A percentile compares a stretch with the other conserved stretches of the same genome.
These are phyloP conservation scores for Pampusana beccarii DNA, from an alignment of 2,113 vertebrate species.

Conservation along the genomic window DNA sequence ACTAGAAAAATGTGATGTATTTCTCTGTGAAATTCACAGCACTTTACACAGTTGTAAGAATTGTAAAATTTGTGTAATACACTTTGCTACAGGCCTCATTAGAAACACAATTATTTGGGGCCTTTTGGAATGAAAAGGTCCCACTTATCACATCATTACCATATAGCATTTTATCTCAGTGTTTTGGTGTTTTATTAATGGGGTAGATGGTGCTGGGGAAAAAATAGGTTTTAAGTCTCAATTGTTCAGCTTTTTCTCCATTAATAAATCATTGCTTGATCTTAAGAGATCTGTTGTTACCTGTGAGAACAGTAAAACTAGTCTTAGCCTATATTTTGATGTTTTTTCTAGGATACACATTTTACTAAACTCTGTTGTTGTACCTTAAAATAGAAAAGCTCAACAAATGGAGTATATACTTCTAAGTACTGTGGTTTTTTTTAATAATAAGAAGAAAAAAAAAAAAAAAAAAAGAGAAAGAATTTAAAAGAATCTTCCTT, in stretches of 20 bases:
- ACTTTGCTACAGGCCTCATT: neutral
- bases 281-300: neutral
- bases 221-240: neutral
- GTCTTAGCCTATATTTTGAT: neutral
- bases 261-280: neutral
- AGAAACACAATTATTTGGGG: neutral
- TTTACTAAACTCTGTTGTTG: neutral
- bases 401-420: neutral
- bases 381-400: neutral
- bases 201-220: neutral
- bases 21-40: neutral
- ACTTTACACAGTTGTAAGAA: neutral
- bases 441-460: neutral
- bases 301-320: neutral
- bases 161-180: neutral
- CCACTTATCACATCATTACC: neutral
- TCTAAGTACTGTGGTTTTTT: neutral
- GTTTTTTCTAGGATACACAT: neutral
- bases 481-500: neutral
- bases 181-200: neutral
- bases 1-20: neutral
- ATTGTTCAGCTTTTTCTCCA: neutral
- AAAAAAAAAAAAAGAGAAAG: neutral
- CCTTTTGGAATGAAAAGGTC: neutral
- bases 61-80: neutral